Base-by-base conservation (phyloP, 2,797 vertebrate species). In the Dromococcyx pavoninus region DNA sequence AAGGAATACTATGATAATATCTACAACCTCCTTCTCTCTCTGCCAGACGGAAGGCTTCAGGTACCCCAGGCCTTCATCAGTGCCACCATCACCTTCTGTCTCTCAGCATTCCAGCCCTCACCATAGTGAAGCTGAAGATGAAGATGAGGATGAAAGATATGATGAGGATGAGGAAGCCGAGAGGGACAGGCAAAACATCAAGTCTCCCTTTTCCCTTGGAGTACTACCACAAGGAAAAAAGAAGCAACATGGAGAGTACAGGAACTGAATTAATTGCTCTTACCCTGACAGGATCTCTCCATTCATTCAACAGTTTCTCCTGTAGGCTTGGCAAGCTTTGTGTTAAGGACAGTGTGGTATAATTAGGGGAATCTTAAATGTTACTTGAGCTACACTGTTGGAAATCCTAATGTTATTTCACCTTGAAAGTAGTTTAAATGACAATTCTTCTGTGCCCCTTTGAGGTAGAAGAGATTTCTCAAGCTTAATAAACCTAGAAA, bases 141-240 rank as follows among this genome's bases (percentile, higher is more conserved):
- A 99, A 2, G 97, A 98, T 1, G 98, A 98, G 7, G 97, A 98
- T 1, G 99, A 99, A 89, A 95, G 98, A 56, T 99, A 99, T 0
- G 97, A 99, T 4, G 99, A 99, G 93, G 99, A 99, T 2, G 98
- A 99, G 94, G 99, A 99, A 93, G 99, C 98, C 0, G 98, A 99
- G 96, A 98, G 98, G 96, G 99, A 99, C 78, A 97, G 99, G 39
- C 94, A 98, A 93, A 99, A 99, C 94, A 99, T 99, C 88, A 99
- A 99, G 96, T 93, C 98, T 8, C 98, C 98, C 2, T 98, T 99
- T 88, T 96, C 96, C n/a, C 79, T 98, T 22, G 97, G 97, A 35
- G 41, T 95, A 0, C 71, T 98, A 58, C 97, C 98, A 0, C 89
- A 94, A 21, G 97, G 97, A 24, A 98, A 98, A 95, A 98, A 98